These are phyloP conservation scores for Caenorhabditis virilis DNA, from an alignment of 2,888 invertebrate species.

Conservation along the genomic window DNA sequence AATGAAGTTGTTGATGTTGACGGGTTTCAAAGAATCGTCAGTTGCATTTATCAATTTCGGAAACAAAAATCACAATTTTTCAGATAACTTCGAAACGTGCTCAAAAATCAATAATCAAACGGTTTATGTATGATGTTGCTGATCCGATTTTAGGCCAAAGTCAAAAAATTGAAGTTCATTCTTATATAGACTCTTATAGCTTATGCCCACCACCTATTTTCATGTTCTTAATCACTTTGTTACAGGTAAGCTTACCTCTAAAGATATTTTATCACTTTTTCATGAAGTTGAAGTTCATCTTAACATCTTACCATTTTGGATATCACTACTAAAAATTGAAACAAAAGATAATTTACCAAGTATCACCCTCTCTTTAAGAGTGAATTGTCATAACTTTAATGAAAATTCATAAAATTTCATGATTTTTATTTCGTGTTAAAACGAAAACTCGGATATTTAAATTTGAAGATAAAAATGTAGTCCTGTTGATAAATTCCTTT, in stretches of 20 bases:
- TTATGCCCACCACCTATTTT: constrained; percentile 85
- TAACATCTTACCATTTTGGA: too few species aligned
- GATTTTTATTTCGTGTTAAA: too few species aligned
- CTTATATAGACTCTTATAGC: constrained; percentile 49
- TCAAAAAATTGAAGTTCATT: constrained; percentile 42
- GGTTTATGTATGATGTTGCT: constrained; percentile 38
- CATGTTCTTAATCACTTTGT: constrained; percentile 85
- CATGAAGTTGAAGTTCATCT: constrained; percentile 64
- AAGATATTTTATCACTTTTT: constrained; percentile 73
- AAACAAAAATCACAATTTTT: too few species aligned
- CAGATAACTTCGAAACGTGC: constrained; percentile 40
- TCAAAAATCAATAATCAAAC: constrained; percentile 33
- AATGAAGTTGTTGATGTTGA: constrained; percentile 39
- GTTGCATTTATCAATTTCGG: constrained; percentile 3
- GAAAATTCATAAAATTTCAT: too few species aligned
- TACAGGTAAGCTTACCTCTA: constrained; percentile 70
- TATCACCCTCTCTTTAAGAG: too few species aligned
- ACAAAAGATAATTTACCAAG: too few species aligned
- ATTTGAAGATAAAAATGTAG: too few species aligned
- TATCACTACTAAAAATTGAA: too few species aligned
- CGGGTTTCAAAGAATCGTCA: constrained; percentile 46
- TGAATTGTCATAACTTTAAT: too few species aligned
- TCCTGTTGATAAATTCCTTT: too few species aligned
- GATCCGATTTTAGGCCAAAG: constrained; percentile 32
- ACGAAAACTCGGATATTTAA: too few species aligned